Base-by-base conservation (phyloP, 1,140 invertebrate species). In the Aleiodes sp. region DNA sequence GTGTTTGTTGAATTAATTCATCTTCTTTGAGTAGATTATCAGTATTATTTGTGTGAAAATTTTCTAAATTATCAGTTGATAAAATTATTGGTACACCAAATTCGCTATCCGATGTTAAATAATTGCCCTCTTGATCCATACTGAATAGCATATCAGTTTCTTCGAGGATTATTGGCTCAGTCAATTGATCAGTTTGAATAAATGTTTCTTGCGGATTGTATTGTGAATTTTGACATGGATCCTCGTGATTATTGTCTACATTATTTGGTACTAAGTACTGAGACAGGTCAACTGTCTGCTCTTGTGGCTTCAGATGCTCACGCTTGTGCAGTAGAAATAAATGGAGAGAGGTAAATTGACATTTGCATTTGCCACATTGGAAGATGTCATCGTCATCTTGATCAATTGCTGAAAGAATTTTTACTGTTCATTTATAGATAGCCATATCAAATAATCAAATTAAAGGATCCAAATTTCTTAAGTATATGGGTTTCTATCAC, bases 301-400 rank as follows among this genome's bases (percentile, higher is more conserved):
- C 81, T 69, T 77, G 76, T 29, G 80, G 62, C 65, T 84, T 84
- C 26, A 78, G 61, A 35, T 87, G 84, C 63, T 86, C 82, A 60
- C 89, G 87, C 80, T 92, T 92, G 75, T 91, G 90, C 12, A 82
- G 73, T 29, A 91, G 76, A 80, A 92, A 92, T 39, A 85, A 75
- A 46, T 83, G 75, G 29, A 91, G 78, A 0, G 87, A 88, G 1
- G 87, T 88, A 73, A 91, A 92, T 75, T 90, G 88, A 70, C 87
- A 89, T 76, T 91, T 91, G 76, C 91, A 92, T 80, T 90, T 90
- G 3, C 91, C 91, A 85, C 91, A 92, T 71, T 91, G 90, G 75
- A 91, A 91, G 39, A 91, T 80, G 80, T 92, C 91, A 57, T 90
- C 89, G 56, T 91, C 91, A 75, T 91, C 88, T 73, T 84, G 84